Evolutionary conservation across 2,113 vertebrate genomes (phyloP).

Genomic region (Spermophilus dauricus): DNA sequence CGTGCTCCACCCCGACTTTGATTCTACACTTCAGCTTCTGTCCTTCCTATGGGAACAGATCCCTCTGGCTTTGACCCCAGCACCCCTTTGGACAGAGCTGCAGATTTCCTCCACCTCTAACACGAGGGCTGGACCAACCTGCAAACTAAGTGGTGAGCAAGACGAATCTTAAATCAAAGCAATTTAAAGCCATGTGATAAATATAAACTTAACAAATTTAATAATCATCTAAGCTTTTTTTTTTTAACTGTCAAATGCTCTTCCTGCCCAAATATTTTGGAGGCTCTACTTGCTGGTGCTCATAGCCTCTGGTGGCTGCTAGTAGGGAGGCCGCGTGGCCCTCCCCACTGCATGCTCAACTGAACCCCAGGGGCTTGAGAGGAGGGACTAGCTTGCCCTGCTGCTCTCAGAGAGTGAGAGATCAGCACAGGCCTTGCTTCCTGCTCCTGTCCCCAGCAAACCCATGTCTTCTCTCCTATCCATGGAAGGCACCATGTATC

Average conservation of each 20-base stretch:
- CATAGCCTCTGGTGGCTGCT: neutral
- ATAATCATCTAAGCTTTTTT: neutral
- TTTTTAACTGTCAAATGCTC: neutral
- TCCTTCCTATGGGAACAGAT: neutral
- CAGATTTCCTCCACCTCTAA: neutral
- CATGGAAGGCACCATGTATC: too few species aligned
- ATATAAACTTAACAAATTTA: neutral
- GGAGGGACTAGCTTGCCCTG: neutral
- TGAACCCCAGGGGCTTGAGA: too few species aligned
- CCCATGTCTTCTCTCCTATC: neutral
- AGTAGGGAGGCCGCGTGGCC: accelerated
- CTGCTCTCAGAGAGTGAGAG: neutral
- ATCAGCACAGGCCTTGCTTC: neutral
- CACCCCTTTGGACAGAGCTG: neutral
- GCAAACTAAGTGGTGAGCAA: neutral
- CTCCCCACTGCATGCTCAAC: accelerated
- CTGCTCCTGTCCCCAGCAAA: neutral
- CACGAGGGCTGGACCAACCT: neutral
- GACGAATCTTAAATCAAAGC: neutral
- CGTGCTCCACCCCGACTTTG: neutral
- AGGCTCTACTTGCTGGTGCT: neutral
- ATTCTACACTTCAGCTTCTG: neutral
- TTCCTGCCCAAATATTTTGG: neutral
- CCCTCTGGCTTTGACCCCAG: neutral
- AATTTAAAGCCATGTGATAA: neutral